Evolutionary conservation across 2,888 invertebrate species (phyloP), one percentile per base, ranked within the genome.

Genomic region (Hypomecis atomaria): DNA sequence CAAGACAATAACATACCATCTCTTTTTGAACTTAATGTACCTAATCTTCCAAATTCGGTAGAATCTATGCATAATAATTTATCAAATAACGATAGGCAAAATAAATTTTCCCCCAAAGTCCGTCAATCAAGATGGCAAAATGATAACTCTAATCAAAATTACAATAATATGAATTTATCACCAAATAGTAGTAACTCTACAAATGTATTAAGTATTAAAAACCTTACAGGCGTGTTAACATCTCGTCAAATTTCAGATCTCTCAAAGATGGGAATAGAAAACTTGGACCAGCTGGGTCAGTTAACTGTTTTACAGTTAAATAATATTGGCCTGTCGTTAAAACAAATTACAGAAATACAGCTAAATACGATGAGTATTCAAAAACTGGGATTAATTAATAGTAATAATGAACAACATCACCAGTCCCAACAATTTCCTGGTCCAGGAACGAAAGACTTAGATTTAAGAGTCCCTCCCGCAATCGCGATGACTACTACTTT

Each of bases 341-440:
- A 90, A 74, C 94, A 95, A 83, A 94, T 95, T 56, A 93, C 93
- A 40, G 94, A 94, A 78, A 94, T 95, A 71, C 95, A 95, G 76
- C 81, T 94, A 61, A 95, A 94, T 81, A 94, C 94, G 7, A 91
- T 94, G 86, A 94, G 91, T 73, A 94, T 94, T 77, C 93, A 93
- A 77, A 94, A 94, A 74, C 79, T 93, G 74, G 94, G 94, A 59
- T 84, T 93, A 65, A 92, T 93, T 65, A 91, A 83, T 72, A 59
- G 81, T 23, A 81, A 82, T 67, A 78, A 80, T 74, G 84, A 89
- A 70, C 82, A 83, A 71, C 74, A 76, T 59, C 66, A 80, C 5
- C 84, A 81, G 69, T 67, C 81, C 5, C 84, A 81, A 69, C 77
- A 79, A 62, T 85, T 83, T 75, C 54, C 81, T 64, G 73, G 71